phyloP scores from a whole-genome alignment of 2,888 invertebrate genomes.

The Euplexia lucipara region DNA sequence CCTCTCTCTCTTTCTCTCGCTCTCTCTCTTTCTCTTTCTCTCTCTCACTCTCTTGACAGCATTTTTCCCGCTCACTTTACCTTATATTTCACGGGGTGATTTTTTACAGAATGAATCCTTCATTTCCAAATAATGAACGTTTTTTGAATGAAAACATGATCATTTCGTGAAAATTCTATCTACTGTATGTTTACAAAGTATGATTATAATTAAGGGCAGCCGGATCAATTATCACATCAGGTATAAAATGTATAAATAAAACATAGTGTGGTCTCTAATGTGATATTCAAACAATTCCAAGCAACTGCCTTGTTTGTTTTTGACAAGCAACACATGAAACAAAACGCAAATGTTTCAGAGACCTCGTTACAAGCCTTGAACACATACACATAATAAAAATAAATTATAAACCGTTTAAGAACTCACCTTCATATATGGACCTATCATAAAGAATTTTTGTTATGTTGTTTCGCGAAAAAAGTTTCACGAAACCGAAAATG shows the following conservation, averaged over 20 bases:
- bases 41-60: too few relatives aligned
- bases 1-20: too few relatives aligned
- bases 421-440: slow-evolving; percentile 91
- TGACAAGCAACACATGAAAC: slow-evolving; percentile 12
- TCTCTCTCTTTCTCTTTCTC: too few relatives aligned
- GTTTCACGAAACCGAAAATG: slow-evolving; percentile 86
- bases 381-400: slow-evolving; percentile 25
- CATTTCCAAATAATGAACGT: neutral
- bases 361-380: slow-evolving; percentile 41
- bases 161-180: neutral
- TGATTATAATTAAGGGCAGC: neutral
- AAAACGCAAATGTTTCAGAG: slow-evolving; percentile 31
- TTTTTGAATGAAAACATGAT: slow-evolving; percentile 16
- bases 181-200: neutral
- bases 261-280: slow-evolving; percentile 16
- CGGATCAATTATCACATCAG: slow-evolving; percentile 12
- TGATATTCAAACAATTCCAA: slow-evolving; percentile 33
- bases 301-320: slow-evolving; percentile 10
- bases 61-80: too few relatives aligned
- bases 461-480: slow-evolving; percentile 86
- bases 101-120: neutral
- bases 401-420: slow-evolving; percentile 62
- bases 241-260: neutral
- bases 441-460: slow-evolving; percentile 89
- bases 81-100: too few relatives aligned